These are phyloP conservation scores for Pelosia muscerda DNA, from an alignment of 2,888 invertebrate genomes.

Conservation along the genomic window DNA sequence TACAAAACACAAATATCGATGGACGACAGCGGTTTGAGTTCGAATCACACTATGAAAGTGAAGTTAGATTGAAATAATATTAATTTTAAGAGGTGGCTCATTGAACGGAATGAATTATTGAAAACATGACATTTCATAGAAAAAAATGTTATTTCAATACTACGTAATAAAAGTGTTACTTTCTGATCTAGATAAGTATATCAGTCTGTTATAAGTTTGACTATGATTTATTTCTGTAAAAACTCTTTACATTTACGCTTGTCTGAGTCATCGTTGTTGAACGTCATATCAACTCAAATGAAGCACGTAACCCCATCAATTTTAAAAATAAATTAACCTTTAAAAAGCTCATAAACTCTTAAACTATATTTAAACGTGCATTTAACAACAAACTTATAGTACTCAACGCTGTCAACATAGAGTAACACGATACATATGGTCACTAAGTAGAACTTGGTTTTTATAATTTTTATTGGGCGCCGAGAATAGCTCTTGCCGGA, in stretches of 20 bases:
- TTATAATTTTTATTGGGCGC: conserved; percentile 55
- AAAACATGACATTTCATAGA: no score
- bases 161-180: no score
- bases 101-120: no score
- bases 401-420: conserved; percentile 55
- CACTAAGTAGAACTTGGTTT: conserved; percentile 66
- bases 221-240: neutral
- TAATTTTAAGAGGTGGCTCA: no score
- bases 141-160: no score
- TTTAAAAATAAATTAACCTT: conserved; percentile 25
- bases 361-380: conserved; percentile 19
- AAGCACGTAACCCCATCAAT: neutral
- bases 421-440: conserved; percentile 71
- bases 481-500: conserved; percentile 72
- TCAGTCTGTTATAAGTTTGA: neutral
- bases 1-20: no score
- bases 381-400: conserved; percentile 21
- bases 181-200: no score
- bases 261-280: neutral
- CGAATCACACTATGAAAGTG: no score
- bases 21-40: no score
- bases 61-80: no score
- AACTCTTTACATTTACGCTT: neutral
- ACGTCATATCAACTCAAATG: neutral
- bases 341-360: conserved; percentile 13